Evolutionary conservation across 2,888 invertebrate genomes (phyloP).

Genomic region (Sesamia inferens): DNA sequence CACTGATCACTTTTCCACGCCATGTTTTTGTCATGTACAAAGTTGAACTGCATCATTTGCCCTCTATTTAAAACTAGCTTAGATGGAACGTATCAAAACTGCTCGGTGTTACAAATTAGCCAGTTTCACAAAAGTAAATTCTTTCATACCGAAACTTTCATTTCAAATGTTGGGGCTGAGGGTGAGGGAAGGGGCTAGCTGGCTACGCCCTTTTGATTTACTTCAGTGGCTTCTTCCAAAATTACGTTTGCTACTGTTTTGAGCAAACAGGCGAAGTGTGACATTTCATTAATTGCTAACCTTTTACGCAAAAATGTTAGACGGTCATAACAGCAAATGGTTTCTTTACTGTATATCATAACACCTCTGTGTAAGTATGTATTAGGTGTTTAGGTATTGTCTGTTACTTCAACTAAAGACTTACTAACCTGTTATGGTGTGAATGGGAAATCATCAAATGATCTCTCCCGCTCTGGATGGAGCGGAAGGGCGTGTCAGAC

Average conservation of each 20-base stretch:
- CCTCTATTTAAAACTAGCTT: background rate
- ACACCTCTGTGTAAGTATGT: no score
- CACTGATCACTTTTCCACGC: no score
- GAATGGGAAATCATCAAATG: no score
- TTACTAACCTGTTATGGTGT: no score
- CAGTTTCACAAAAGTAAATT: background rate
- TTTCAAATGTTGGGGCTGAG: no score
- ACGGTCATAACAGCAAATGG: background rate
- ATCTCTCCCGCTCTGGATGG: no score
- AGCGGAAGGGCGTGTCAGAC: no score
- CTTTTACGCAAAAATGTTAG: constrained; percentile 26
- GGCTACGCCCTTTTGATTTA: constrained; percentile 1
- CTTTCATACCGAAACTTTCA: background rate
- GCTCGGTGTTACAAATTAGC: background rate
- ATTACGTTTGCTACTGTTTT: background rate
- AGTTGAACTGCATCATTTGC: background rate
- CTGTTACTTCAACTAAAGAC: no score
- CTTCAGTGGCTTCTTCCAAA: constrained; percentile 11
- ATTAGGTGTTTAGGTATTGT: no score
- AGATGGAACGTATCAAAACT: background rate
- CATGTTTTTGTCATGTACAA: no score
- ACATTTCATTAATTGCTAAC: constrained; percentile 20
- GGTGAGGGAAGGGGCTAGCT: background rate
- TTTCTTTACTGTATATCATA: background rate
- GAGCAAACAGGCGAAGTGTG: constrained; percentile 6